A percentile compares a stretch with the other conserved stretches of the same genome.
These are phyloP conservation scores for Arctia plantaginis DNA, from an alignment of 2,888 invertebrate species.

Conservation along the genomic window DNA sequence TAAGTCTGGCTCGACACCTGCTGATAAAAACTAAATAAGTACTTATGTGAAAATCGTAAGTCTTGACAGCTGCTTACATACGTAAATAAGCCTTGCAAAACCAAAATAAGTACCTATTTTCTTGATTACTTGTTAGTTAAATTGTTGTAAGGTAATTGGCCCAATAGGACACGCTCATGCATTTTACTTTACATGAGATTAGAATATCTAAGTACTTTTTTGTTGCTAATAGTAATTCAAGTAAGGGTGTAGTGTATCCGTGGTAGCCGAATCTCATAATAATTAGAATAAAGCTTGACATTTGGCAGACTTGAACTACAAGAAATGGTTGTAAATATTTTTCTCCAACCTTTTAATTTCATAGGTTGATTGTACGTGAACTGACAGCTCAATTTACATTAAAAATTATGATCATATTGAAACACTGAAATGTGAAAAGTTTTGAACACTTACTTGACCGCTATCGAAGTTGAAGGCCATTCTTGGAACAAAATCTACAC, in stretches of 20 bases:
- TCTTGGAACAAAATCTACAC: slow-evolving; percentile 35
- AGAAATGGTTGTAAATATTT: not conserved
- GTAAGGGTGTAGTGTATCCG: not conserved
- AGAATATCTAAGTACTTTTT: not conserved
- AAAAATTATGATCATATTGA: not conserved
- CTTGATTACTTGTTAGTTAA: not conserved
- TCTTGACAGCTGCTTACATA: not conserved
- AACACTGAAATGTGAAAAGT: slow-evolving; percentile 24
- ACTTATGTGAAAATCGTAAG: not conserved
- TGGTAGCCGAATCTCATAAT: not conserved
- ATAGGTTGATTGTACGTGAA: not conserved
- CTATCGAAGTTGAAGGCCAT: slow-evolving; percentile 83
- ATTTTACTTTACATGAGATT: not conserved
- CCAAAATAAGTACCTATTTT: not conserved
- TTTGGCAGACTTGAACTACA: not conserved
- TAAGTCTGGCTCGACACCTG: not conserved
- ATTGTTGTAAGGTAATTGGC: not conserved
- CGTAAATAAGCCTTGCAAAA: not conserved
- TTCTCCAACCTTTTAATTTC: not conserved
- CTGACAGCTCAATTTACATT: not conserved
- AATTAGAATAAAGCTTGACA: not conserved
- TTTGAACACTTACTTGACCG: slow-evolving; percentile 72
- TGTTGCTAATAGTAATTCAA: not conserved
- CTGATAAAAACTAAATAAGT: not conserved
- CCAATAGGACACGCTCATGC: not conserved